phyloP scores from a whole-genome alignment of 2,113 vertebrate genomes.

The Danio rerio region DNA sequence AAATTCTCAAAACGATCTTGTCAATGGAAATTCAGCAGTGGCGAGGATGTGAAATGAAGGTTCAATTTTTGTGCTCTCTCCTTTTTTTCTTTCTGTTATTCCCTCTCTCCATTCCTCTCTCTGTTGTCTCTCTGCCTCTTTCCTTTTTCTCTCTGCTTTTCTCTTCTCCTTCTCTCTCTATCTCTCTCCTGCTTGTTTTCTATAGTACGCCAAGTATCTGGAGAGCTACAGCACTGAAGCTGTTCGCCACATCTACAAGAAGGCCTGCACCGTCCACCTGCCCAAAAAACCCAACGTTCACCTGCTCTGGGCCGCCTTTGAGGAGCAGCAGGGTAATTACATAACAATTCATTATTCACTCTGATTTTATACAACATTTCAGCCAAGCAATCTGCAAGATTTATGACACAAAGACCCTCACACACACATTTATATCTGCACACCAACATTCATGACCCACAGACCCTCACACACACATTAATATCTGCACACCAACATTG shows the following conservation, averaged over 20 bases:
- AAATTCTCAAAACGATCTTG: slow-evolving; percentile 96
- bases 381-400: too few relatives aligned
- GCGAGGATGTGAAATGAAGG: slow-evolving; percentile 73
- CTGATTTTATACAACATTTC: too few relatives aligned
- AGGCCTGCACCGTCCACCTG: slow-evolving; percentile 94
- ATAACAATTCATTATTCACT: too few relatives aligned
- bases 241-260: slow-evolving; percentile 95
- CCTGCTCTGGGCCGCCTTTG: slow-evolving; percentile 96
- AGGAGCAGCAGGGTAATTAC: slow-evolving; percentile 93
- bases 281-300: slow-evolving; percentile 93
- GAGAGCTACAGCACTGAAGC: slow-evolving; percentile 96
- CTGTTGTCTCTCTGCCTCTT: slow-evolving; percentile 53
- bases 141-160: slow-evolving; percentile 56
- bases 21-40: slow-evolving; percentile 85
- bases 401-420: too few relatives aligned
- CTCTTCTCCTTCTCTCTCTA: slow-evolving; percentile 58
- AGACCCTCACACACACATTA: too few relatives aligned
- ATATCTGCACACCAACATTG: too few relatives aligned
- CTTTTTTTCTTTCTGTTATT: slow-evolving; percentile 64
- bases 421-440: too few relatives aligned
- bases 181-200: slow-evolving; percentile 70
- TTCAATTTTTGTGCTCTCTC: slow-evolving; percentile 60
- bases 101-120: slow-evolving; percentile 57
- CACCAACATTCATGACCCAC: too few relatives aligned
- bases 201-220: slow-evolving; percentile 99